phyloP scores from a whole-genome alignment of 2,797 vertebrate genomes.

The Lagorchestes hirsutus region DNA sequence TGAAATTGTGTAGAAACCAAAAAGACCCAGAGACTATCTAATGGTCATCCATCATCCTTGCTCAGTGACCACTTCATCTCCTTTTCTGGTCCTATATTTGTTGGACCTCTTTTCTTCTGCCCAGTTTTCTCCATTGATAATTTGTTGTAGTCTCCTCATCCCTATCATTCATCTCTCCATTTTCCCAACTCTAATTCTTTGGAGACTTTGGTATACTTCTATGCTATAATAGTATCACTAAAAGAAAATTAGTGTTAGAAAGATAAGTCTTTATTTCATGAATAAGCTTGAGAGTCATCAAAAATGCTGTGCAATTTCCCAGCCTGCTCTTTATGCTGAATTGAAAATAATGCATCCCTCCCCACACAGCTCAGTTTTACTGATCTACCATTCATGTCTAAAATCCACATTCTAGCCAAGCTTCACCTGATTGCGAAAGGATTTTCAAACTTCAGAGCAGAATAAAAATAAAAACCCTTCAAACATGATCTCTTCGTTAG shows the following conservation, averaged over 20 bases:
- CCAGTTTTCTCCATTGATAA: background rate
- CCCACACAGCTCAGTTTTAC: background rate
- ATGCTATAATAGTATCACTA: background rate
- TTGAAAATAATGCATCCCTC: background rate
- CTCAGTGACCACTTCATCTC: too few species aligned
- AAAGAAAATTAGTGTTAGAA: background rate
- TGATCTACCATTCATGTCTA: constrained; percentile 14
- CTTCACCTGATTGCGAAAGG: background rate
- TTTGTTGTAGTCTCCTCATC: background rate
- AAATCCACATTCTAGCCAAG: background rate
- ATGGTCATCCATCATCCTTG: too few species aligned
- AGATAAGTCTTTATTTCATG: background rate
- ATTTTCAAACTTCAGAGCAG: constrained; percentile 22
- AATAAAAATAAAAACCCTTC: constrained; percentile 25
- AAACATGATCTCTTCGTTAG: background rate
- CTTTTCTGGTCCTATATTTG: too few species aligned
- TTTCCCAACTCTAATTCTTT: background rate
- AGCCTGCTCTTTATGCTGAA: background rate
- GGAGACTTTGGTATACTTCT: background rate
- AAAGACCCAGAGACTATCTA: too few species aligned
- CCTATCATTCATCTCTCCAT: background rate
- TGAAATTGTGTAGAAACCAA: background rate
- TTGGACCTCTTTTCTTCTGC: background rate
- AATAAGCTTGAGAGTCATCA: background rate
- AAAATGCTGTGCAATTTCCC: background rate